Evolutionary conservation across 2,888 invertebrate species (phyloP).

Genomic region (Lutraria lutraria): DNA sequence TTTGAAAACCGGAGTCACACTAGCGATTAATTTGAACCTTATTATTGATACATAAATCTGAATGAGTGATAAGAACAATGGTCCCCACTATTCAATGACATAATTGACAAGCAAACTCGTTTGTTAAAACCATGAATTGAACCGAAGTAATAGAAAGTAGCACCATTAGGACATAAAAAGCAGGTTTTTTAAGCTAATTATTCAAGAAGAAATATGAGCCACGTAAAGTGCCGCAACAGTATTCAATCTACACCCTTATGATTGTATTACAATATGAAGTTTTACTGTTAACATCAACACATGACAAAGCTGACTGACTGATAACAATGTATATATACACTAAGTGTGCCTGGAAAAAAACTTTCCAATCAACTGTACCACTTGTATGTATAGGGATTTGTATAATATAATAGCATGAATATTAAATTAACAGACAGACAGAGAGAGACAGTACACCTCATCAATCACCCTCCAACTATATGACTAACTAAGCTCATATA

Average conservation of each 20-base stretch:
- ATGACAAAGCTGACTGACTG: not conserved
- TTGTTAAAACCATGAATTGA: not conserved
- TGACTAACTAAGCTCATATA: not conserved
- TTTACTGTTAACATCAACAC: not conserved
- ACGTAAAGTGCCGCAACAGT: no score
- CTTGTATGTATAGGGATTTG: not conserved
- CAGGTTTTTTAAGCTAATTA: no score
- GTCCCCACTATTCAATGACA: not conserved
- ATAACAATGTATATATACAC: no score
- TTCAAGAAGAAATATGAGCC: no score
- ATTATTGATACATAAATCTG: constrained; percentile 9
- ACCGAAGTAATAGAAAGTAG: no score
- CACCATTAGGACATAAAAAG: no score
- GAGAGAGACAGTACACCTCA: not conserved
- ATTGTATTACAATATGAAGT: not conserved
- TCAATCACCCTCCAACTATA: not conserved
- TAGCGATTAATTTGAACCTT: not conserved
- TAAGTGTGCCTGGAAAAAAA: not conserved
- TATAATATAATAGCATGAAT: not conserved
- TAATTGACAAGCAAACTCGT: not conserved
- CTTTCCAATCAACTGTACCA: not conserved
- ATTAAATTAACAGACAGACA: not conserved
- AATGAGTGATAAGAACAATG: not conserved
- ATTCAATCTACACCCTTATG: not conserved
- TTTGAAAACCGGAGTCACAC: not conserved